A percentile compares a stretch with the other conserved stretches of the same genome.
Conservation (phyloP, 2,113 vertebrate genomes). For the Euleptes europaea region DNA sequence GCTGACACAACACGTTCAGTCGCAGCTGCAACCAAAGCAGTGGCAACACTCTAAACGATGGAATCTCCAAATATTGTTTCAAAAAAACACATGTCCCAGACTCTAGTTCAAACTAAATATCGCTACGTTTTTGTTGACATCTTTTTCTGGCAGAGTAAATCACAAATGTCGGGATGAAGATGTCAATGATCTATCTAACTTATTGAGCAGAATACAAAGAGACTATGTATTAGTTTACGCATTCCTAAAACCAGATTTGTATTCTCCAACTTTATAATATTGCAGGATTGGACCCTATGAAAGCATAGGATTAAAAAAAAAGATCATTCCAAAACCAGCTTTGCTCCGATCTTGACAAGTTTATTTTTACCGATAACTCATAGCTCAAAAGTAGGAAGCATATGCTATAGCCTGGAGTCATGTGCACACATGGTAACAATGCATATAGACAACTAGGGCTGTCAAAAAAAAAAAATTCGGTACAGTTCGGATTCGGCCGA, state of each 20-base stretch:
- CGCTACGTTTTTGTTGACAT: constrained; percentile 4
- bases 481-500: too few relatives aligned
- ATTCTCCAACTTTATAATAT: background rate
- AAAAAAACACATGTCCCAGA: background rate
- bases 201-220: background rate
- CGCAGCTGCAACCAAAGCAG: background rate
- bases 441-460: too few relatives aligned
- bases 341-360: background rate
- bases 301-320: constrained; percentile 42
- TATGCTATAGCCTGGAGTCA: background rate
- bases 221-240: background rate
- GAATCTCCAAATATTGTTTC: background rate
- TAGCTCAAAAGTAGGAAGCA: background rate
- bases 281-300: background rate
- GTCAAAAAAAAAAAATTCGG: too few relatives aligned
- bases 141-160: background rate
- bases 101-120: background rate
- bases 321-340: constrained; percentile 19
- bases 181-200: background rate
- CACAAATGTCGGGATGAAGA: background rate
- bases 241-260: background rate
- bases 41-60: background rate
- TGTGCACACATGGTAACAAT: too few relatives aligned
- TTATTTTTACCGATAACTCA: constrained; percentile 27
- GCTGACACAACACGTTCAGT: constrained; percentile 19